Evolutionary conservation across 2,113 vertebrate species (phyloP), one percentile per base, ranked within the genome.

Genomic region (Pungitius pungitius): DNA sequence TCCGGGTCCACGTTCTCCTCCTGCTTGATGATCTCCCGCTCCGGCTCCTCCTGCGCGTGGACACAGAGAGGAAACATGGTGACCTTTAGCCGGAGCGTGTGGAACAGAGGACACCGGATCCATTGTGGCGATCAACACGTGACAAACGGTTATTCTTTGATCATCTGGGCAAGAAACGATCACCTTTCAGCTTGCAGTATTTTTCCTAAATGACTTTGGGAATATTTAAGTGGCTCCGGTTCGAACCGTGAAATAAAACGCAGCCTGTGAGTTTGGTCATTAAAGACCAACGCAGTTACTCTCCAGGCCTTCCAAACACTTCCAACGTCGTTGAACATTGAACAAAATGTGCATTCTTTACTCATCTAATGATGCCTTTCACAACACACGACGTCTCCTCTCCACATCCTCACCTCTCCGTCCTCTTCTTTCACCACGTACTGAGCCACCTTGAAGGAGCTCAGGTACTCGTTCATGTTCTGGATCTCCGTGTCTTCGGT

Each of bases 401-500:
- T n/a, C n/a, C n/a, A n/a, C n/a, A n/a, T 18, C 39, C 93, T 96
- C 94, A 99, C 98, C 97, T 98, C 97, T 65, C 96, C 97, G 43
- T 99, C 98, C 90, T 99, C 97, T 30, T 99, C 98, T 20, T 97
- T 96, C 87, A 99, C 97, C 92, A 99, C 95, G 52, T 99, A 99
- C 94, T 99, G 97, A 9, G 98, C 98, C 93, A 99, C 98, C 92
- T 99, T 99, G 90, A 99, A 99, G 90, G 98, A 99, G 91, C 97
- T 99, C 78, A 99, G 95, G 90, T 99, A 99, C 92, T 99, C 98
- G 12, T 99, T 99, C 97, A 99, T 99, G 91, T 98, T 99, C 94
- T 99, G 98, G 39, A 99, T 95, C 87, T 99, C 97, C 0, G 97
- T 97, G 93, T 98, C 97, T 0, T 98, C 98, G 0, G 96, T 98